Conservation (phyloP, 2,888 invertebrate species). For the Teleogryllus oceanicus region DNA sequence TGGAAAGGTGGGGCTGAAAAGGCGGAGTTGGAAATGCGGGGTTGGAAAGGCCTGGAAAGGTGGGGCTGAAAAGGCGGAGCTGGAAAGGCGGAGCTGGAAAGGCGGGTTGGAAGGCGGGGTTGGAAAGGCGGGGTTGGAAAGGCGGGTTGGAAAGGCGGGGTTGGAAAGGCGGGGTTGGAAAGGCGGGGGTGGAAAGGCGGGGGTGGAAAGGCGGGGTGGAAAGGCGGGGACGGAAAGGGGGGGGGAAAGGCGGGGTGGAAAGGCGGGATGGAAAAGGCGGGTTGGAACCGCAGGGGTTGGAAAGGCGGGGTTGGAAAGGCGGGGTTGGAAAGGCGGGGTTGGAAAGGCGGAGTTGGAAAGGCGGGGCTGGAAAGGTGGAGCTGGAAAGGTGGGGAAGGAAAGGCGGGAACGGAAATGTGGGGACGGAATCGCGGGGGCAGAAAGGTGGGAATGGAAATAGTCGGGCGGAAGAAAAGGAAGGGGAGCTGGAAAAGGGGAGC, state of each 20-base stretch:
- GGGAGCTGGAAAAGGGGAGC: no score
- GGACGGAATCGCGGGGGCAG: slow-evolving; percentile 12
- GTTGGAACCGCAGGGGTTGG: background rate
- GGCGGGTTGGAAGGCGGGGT: background rate
- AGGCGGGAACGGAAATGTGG: no score
- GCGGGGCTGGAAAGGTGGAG: no score
- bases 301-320: background rate
- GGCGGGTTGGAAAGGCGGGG: no score
- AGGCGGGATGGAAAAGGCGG: background rate
- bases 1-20: no score
- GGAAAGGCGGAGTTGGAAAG: no score
- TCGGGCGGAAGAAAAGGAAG: no score
- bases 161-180: background rate
- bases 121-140: background rate
- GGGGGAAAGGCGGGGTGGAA: background rate
- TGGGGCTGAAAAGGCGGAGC: background rate
- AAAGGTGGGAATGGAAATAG: background rate
- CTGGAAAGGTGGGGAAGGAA: no score
- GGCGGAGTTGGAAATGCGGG: no score
- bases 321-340: background rate
- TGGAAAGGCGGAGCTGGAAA: background rate
- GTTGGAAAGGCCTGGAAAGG: background rate
- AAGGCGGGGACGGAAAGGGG: background rate
- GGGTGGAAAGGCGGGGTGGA: background rate
- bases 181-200: background rate